phyloP scores from a whole-genome alignment of 2,797 vertebrate genomes.

The Cygnus olor region DNA sequence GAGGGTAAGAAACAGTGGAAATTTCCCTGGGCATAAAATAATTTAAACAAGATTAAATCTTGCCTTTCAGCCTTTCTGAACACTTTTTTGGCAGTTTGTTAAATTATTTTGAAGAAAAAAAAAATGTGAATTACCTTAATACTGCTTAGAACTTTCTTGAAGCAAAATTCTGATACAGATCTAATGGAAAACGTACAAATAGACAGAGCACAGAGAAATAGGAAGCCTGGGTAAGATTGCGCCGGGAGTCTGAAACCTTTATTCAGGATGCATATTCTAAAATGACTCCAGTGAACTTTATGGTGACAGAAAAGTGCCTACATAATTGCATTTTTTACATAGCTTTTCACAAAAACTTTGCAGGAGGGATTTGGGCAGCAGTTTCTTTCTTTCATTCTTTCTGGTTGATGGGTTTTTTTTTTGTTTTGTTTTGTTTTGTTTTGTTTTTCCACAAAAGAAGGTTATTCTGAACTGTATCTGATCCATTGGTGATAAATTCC shows the following conservation, averaged over 20 bases:
- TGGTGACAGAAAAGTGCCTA: background rate
- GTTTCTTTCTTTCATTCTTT: background rate
- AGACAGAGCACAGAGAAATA: background rate
- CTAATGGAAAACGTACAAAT: background rate
- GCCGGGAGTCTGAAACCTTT: background rate
- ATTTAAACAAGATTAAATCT: slow-evolving; percentile 45
- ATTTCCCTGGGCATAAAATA: slow-evolving; percentile 43
- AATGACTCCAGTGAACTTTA: background rate
- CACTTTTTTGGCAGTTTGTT: background rate
- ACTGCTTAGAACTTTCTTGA: background rate
- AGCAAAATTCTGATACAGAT: background rate
- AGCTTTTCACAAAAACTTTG: slow-evolving; percentile 40
- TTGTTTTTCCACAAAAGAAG: slow-evolving; percentile 7
- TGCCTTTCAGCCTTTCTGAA: slow-evolving; percentile 28
- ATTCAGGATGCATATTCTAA: background rate
- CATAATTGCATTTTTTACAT: slow-evolving; percentile 18
- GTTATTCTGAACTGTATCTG: background rate
- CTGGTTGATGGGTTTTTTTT: background rate
- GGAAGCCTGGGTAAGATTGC: background rate
- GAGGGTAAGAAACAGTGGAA: background rate
- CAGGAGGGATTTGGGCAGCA: background rate
- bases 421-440: background rate
- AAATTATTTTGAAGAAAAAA: slow-evolving; percentile 1
- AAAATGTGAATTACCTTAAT: background rate
- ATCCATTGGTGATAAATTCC: background rate